Evolutionary conservation across 2,888 invertebrate genomes (phyloP).

Genomic region (Phalangium opilio): DNA sequence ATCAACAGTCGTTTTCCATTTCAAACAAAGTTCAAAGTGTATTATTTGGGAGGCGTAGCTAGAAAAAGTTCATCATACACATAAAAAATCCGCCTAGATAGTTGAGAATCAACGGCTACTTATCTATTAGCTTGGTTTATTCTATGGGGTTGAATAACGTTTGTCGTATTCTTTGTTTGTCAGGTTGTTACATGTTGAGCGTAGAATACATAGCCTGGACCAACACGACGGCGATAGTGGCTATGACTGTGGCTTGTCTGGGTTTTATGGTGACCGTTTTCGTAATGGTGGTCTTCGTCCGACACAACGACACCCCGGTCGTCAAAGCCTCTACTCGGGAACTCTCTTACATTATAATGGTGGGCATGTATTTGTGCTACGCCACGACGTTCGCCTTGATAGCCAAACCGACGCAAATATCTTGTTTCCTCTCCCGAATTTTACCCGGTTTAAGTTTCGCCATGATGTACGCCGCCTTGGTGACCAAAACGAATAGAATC

Average conservation of each 20-base stretch:
- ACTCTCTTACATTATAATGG: conserved; percentile 66
- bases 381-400: conserved; percentile 82
- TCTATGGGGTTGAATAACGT: too few species aligned
- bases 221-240: conserved; percentile 45
- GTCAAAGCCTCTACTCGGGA: conserved; percentile 79
- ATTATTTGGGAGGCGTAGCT: too few species aligned
- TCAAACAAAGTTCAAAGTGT: too few species aligned
- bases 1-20: too few species aligned
- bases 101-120: too few species aligned
- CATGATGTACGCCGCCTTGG: conserved; percentile 85
- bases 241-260: conserved; percentile 53
- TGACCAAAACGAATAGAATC: conserved; percentile 95
- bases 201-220: conserved; percentile 47
- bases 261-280: conserved; percentile 66
- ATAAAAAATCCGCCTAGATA: too few species aligned
- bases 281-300: conserved; percentile 62
- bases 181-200: conserved; percentile 42
- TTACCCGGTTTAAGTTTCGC: conserved; percentile 92
- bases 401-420: conserved; percentile 55
- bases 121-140: too few species aligned
- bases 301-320: conserved; percentile 83
- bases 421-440: conserved; percentile 73
- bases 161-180: background rate
- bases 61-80: too few species aligned
- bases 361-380: conserved; percentile 66